Evolutionary conservation across 2,888 invertebrate genomes (phyloP).

Genomic region (Xestia sexstrigata): DNA sequence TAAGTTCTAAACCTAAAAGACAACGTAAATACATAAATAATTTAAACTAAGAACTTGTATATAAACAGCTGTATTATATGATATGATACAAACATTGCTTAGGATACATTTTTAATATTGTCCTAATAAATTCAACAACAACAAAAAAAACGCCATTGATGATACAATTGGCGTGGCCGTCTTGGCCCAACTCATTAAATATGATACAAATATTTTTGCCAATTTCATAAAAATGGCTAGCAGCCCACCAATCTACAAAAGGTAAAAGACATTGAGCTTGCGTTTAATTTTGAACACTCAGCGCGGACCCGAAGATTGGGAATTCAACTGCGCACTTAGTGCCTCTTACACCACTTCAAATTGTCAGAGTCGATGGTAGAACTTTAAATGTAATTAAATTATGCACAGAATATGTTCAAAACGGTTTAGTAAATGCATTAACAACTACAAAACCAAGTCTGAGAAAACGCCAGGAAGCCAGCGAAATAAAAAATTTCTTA

Average conservation of each 20-base stretch:
- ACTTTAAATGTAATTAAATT: neutral
- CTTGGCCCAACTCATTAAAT: neutral
- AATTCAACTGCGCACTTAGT: neutral
- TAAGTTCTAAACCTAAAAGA: slow-evolving; percentile 3
- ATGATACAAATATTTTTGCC: neutral
- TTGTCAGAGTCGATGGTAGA: neutral
- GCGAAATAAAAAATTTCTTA: too few species aligned
- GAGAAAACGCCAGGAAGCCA: too few species aligned
- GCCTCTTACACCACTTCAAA: neutral
- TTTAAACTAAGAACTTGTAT: slow-evolving; percentile 13
- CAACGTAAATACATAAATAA: slow-evolving; percentile 16
- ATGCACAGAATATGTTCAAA: neutral
- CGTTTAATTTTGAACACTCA: neutral
- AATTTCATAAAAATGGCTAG: neutral
- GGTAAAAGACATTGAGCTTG: neutral
- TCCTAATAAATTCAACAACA: neutral
- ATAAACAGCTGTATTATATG: slow-evolving; percentile 21
- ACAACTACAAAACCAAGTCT: too few species aligned
- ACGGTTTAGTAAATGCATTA: neutral
- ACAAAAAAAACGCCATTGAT: neutral
- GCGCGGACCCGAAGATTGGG: neutral
- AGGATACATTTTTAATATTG: slow-evolving; percentile 4
- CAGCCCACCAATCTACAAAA: neutral
- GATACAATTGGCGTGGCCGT: neutral
- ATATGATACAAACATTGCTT: slow-evolving; percentile 29